A percentile compares a stretch with the other conserved stretches of the same genome.
Evolutionary conservation across 2,113 vertebrate species (phyloP).

Genomic region (Upupa epops): DNA sequence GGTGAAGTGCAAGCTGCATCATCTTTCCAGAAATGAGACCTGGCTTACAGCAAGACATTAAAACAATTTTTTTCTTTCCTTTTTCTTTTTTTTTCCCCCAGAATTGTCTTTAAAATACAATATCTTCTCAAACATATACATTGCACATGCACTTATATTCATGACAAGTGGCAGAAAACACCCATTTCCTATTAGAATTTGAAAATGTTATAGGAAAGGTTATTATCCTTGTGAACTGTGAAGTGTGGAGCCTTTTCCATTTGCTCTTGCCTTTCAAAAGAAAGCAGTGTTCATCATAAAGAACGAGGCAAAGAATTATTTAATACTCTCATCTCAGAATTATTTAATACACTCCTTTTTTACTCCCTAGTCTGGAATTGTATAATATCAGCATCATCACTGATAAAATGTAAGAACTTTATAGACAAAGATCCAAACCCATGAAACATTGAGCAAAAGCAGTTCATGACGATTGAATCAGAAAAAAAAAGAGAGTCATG

Average conservation of each 20-base stretch:
- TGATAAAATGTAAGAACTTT: background rate
- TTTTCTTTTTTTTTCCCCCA: accelerated
- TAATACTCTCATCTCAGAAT: background rate
- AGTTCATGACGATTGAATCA: background rate
- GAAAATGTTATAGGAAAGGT: background rate
- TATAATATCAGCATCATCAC: background rate
- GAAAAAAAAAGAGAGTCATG: background rate
- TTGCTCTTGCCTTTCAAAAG: background rate
- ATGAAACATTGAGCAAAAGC: background rate
- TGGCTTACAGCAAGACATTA: background rate
- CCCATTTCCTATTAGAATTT: background rate
- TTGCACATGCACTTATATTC: background rate
- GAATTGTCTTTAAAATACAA: background rate
- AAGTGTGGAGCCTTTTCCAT: background rate
- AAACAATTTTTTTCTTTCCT: background rate
- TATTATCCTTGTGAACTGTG: background rate
- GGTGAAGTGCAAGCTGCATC: background rate
- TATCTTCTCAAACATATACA: background rate
- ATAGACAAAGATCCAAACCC: background rate
- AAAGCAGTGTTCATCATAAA: background rate
- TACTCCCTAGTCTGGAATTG: background rate
- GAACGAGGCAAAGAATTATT: background rate
- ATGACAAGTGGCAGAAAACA: background rate
- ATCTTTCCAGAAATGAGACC: background rate
- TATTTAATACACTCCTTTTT: background rate